A percentile compares a stretch with the other conserved stretches of the same genome.
Evolutionary conservation across 2,888 invertebrate genomes (phyloP).

Genomic region (Salticus scenicus): DNA sequence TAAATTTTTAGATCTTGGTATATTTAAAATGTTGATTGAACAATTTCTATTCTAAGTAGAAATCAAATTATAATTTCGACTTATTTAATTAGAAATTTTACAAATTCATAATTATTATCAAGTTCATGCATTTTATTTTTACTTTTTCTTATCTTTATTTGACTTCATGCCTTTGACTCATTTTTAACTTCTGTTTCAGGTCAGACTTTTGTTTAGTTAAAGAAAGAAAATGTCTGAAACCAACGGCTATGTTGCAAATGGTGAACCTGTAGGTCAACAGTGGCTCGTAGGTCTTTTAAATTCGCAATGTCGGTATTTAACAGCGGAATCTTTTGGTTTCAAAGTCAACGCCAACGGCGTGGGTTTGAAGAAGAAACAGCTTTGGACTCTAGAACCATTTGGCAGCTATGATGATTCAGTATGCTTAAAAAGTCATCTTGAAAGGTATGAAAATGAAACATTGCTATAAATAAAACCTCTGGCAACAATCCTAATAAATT

Average conservation of each 20-base stretch:
- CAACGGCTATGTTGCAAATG: constrained; percentile 38
- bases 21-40: no score
- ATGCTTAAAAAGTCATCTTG: constrained; percentile 75
- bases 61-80: no score
- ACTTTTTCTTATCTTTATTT: no score
- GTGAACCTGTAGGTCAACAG: constrained; percentile 55
- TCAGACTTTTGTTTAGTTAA: neutral
- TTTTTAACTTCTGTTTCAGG: neutral
- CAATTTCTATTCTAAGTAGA: no score
- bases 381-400: constrained; percentile 87
- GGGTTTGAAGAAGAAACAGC: constrained; percentile 91
- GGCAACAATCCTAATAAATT: no score
- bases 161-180: no score
- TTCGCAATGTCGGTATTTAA: constrained; percentile 88
- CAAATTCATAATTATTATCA: no score
- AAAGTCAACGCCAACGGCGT: constrained; percentile 97
- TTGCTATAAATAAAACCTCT: no score
- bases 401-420: constrained; percentile 73
- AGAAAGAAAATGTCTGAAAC: constrained; percentile 44
- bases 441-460: constrained; percentile 71
- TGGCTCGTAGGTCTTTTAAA: constrained; percentile 89
- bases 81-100: no score
- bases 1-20: no score
- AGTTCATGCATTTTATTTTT: no score
- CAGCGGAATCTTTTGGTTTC: constrained; percentile 97